These are phyloP conservation scores for Labrus mixtus DNA, from an alignment of 2,113 vertebrate species.

Conservation along the genomic window DNA sequence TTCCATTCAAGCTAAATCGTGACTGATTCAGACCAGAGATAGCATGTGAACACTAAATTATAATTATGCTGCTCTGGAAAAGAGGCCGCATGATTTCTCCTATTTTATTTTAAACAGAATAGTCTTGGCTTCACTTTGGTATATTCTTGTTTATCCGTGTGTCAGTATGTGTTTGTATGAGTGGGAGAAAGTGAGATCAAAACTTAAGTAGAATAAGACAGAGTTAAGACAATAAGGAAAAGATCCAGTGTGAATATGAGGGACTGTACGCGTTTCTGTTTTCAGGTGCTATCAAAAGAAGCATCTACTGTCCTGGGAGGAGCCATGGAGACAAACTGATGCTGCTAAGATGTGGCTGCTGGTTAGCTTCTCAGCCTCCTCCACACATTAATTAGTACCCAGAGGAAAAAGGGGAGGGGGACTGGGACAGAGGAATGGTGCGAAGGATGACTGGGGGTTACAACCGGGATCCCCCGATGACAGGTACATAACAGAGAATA, in stretches of 20 bases:
- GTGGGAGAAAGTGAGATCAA: not conserved
- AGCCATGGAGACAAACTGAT: slow-evolving; percentile 49
- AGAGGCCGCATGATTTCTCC: not conserved
- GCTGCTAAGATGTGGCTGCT: slow-evolving; percentile 30
- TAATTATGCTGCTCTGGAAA: not conserved
- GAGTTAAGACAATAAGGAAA: not conserved
- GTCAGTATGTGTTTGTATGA: not conserved
- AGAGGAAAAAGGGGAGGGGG: slow-evolving; percentile 62
- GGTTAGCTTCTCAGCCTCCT: slow-evolving; percentile 60
- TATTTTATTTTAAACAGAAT: not conserved
- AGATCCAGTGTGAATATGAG: slow-evolving; percentile 6
- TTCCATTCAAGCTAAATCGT: not conserved
- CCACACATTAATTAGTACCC: slow-evolving; percentile 79
- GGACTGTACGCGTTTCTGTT: not conserved
- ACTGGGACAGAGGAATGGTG: slow-evolving; percentile 36
- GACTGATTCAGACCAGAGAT: not conserved
- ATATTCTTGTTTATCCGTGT: not conserved
- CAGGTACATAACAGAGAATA: slow-evolving; percentile 22
- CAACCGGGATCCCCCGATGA: slow-evolving; percentile 51
- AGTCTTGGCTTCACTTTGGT: not conserved
- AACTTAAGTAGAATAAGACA: slow-evolving; percentile 3
- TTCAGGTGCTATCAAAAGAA: slow-evolving; percentile 42
- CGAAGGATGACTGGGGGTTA: slow-evolving; percentile 51
- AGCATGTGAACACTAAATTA: not conserved
- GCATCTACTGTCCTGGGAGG: slow-evolving; percentile 49